phyloP scores from a whole-genome alignment of 2,113 vertebrate genomes.

The Microcebus lehilahytsara region DNA sequence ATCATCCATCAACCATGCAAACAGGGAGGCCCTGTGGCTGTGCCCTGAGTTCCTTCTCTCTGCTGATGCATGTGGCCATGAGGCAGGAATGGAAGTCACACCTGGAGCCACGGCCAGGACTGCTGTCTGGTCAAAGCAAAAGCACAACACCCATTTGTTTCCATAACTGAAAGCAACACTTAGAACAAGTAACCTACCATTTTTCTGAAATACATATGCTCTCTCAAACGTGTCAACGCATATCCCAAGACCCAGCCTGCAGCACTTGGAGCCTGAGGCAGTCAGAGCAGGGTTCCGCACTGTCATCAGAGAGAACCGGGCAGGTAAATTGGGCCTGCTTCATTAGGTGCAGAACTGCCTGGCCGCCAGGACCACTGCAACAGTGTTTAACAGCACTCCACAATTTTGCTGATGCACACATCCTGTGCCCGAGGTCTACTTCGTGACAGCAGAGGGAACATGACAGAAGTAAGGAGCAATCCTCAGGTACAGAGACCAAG shows the following conservation, averaged over 20 bases:
- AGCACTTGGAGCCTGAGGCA: not conserved
- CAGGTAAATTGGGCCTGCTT: not conserved
- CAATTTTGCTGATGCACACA: not conserved
- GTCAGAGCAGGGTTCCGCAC: not conserved
- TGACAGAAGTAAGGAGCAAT: not conserved
- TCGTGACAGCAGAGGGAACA: not conserved
- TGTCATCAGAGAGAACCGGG: not conserved
- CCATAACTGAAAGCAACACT: not conserved
- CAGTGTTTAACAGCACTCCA: not conserved
- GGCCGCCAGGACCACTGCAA: not conserved
- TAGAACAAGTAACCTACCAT: not conserved
- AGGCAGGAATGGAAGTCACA: not conserved
- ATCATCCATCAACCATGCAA: not conserved
- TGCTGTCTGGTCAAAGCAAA: not conserved
- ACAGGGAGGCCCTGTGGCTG: not conserved
- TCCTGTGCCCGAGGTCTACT: not conserved
- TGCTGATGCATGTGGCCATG: not conserved
- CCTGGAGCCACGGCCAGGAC: not conserved
- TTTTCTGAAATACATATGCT: not conserved
- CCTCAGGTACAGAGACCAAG: slow-evolving; percentile 14
- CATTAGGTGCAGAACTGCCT: not conserved
- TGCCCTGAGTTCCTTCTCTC: not conserved
- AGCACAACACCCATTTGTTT: not conserved
- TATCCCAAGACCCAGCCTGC: not conserved
- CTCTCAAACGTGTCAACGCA: not conserved